Evolutionary conservation across 2,113 vertebrate genomes (phyloP), one percentile per base, ranked within the genome.

Genomic region (Theropithecus gelada): DNA sequence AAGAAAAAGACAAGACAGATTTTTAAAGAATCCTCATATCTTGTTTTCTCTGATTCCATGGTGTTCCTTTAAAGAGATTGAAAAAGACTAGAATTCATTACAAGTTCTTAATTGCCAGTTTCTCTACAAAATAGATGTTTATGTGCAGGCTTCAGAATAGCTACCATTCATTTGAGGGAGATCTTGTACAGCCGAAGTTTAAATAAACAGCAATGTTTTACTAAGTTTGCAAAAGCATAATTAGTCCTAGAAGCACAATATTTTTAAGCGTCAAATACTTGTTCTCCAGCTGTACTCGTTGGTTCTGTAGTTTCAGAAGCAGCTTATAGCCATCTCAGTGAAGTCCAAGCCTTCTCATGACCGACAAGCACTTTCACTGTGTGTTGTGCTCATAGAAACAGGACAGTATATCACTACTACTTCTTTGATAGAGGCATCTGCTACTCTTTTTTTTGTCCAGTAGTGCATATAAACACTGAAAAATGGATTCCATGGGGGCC

Each of bases 161-260:
- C 66, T 97, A 73, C 97, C 95, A 95, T 82, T 97, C 98, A 85
- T 82, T 79, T 40, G 57, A 94, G 43, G 81, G 83, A 55, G 64
- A 96, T 90, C 97, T 94, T 10, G 55, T 90, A 94, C 96, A 95
- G 97, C 86, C 73, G 73, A 48, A 95, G 97, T 98, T 98, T 91
- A 97, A 98, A 98, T 84, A 97, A 98, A 98, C 97, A 98, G 97
- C 96, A 95, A 92, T 93, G 96, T 97, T 98, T 97, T 97, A 97
- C 97, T 92, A 98, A 98, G 97, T 98, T 98, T 98, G 97, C 93
- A 98, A 92, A 97, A 98, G 96, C 98, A 1, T 98, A 98, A 98
- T 99, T 98, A 99, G 98, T 98, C 97, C 97, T 98, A 38, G 90
- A 98, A 97, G 97, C 98, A 98, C 97, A 98, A 97, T 96, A 98